A percentile compares a stretch with the other conserved stretches of the same genome.
Evolutionary conservation across 2,888 invertebrate species (phyloP).

Genomic region (Drosophila ezoana): DNA sequence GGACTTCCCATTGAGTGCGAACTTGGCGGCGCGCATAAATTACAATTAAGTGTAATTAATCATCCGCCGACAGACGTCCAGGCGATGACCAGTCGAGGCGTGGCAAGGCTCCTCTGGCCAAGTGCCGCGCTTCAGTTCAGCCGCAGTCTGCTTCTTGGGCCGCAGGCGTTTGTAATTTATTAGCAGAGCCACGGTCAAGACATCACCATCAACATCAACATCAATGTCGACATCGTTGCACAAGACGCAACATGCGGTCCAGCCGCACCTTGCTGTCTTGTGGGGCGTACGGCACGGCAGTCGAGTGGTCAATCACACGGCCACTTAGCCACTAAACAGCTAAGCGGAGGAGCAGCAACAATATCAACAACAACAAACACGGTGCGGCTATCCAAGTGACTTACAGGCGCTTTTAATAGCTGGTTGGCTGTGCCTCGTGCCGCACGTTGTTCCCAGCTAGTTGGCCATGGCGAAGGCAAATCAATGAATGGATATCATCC

Average conservation of each 20-base stretch:
- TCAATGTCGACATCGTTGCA: constrained; percentile 50
- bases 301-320: constrained; percentile 65
- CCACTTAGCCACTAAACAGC: constrained; percentile 48
- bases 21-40: constrained; percentile 61
- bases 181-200: constrained; percentile 50
- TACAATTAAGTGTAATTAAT: constrained; percentile 79
- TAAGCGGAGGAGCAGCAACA: constrained; percentile 34
- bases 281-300: constrained; percentile 14
- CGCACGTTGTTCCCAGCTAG: constrained; percentile 36
- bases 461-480: constrained; percentile 63
- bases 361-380: constrained; percentile 13
- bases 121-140: no score
- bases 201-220: constrained; percentile 37
- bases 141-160: constrained; percentile 13
- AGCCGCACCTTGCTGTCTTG: constrained; percentile 54
- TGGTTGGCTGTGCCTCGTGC: constrained; percentile 23
- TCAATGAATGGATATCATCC: constrained; percentile 70
- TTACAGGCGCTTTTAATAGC: constrained; percentile 60
- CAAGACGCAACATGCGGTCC: constrained; percentile 65
- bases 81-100: constrained; percentile 4
- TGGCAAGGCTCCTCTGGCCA: neutral
- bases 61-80: constrained; percentile 41
- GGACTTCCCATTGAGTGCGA: constrained; percentile 25
- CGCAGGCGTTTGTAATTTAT: constrained; percentile 45
- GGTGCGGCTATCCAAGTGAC: constrained; percentile 36